Percentiles rank a stretch among this genome's conserved stretches.
Evolutionary conservation across 1,140 invertebrate genomes (phyloP).

Genomic region (Diabrotica virgifera): DNA sequence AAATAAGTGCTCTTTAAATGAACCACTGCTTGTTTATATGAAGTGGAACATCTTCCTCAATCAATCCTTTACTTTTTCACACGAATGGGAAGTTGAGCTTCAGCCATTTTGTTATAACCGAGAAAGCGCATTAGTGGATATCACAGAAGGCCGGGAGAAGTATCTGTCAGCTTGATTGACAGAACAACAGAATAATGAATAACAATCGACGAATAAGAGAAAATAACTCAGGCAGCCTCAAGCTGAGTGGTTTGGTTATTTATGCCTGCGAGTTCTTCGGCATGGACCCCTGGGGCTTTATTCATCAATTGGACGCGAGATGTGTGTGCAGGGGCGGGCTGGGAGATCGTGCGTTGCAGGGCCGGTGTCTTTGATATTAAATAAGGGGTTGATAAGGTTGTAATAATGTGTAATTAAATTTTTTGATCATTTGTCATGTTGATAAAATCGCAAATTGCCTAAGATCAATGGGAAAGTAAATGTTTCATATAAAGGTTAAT

Average conservation of each 20-base stretch:
- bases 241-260: constrained; percentile 2
- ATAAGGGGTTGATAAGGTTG: too few relatives aligned
- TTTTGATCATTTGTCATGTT: too few relatives aligned
- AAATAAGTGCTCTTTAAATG: too few relatives aligned
- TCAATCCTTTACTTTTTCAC: neutral
- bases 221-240: constrained; percentile 1
- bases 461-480: too few relatives aligned
- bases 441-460: too few relatives aligned
- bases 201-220: constrained; percentile 2
- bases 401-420: too few relatives aligned
- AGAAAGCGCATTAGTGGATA: neutral
- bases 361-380: too few relatives aligned
- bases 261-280: neutral
- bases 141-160: neutral
- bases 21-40: too few relatives aligned
- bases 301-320: neutral
- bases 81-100: neutral
- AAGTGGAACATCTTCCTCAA: too few relatives aligned
- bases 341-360: too few relatives aligned
- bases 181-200: constrained; percentile 1
- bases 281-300: constrained; percentile 1
- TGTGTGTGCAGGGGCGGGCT: neutral
- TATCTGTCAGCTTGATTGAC: neutral
- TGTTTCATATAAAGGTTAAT: too few relatives aligned
- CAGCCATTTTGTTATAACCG: neutral